Conservation (phyloP, 1,140 invertebrate species). For the Periplaneta americana region DNA sequence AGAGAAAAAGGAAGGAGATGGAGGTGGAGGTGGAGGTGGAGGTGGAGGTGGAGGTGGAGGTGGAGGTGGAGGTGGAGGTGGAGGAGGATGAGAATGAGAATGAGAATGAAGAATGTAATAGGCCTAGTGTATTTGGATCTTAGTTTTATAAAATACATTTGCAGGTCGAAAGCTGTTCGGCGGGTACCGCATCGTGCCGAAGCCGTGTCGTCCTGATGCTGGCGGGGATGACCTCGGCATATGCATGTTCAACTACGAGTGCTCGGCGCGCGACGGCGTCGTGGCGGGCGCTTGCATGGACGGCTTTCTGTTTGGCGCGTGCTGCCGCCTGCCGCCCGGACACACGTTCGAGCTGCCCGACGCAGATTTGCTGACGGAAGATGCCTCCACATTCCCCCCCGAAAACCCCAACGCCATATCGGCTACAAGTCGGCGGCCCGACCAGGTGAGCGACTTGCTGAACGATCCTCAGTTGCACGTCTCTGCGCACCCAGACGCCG, state of each 20-base stretch:
- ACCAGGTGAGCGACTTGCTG: background rate
- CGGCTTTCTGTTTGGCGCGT: conserved; percentile 85
- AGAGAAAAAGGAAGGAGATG: background rate
- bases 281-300: conserved; percentile 88
- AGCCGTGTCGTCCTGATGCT: conserved; percentile 53
- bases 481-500: conserved; percentile 46
- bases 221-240: conserved; percentile 47
- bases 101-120: background rate
- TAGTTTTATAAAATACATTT: too few species aligned
- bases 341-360: background rate
- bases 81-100: background rate
- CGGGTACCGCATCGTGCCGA: conserved; percentile 76
- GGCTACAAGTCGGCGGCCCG: background rate
- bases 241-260: conserved; percentile 94
- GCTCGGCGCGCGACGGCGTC: conserved; percentile 68
- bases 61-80: too few species aligned
- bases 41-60: background rate
- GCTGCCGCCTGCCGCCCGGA: conserved; percentile 61
- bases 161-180: conserved; percentile 72
- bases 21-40: background rate
- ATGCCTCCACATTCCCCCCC: background rate
- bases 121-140: too few species aligned
- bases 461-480: background rate
- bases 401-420: conserved; percentile 19
- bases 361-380: background rate